A percentile compares a stretch with the other conserved stretches of the same genome.
Conservation (phyloP, 2,113 vertebrate genomes). For the Elgaria multicarinata region DNA sequence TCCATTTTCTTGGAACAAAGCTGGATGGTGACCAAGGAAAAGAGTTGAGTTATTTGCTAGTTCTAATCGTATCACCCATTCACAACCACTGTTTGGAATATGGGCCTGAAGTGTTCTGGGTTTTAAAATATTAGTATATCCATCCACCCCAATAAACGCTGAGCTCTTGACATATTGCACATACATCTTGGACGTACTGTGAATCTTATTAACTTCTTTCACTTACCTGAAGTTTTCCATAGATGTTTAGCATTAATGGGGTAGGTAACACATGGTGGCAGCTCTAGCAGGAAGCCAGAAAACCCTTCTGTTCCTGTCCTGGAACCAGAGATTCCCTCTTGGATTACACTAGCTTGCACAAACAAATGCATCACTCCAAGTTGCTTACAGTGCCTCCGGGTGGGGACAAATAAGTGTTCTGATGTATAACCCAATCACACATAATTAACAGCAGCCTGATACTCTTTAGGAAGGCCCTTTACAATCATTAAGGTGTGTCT, state of each 20-base stretch:
- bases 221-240: not conserved
- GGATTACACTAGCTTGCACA: not conserved
- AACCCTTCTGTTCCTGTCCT: not conserved
- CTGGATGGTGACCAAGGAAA: constrained; percentile 34
- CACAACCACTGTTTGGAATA: constrained; percentile 50
- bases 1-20: constrained; percentile 22
- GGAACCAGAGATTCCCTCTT: not conserved
- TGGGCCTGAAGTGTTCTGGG: constrained; percentile 35
- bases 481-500: not conserved
- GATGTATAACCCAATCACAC: not conserved
- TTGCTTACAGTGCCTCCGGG: not conserved
- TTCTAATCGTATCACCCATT: constrained; percentile 48
- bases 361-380: not conserved
- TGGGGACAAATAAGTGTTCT: not conserved
- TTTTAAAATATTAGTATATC: constrained; percentile 44
- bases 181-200: not conserved
- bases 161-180: not conserved
- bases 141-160: not conserved
- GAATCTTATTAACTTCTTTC: not conserved
- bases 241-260: not conserved
- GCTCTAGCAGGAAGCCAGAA: too few relatives aligned
- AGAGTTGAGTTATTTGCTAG: constrained; percentile 54
- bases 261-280: not conserved
- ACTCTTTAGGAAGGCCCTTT: not conserved
- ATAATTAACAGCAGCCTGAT: not conserved